Base-by-base conservation (phyloP, 1,140 invertebrate species). In the Cecropterus lyciades region DNA sequence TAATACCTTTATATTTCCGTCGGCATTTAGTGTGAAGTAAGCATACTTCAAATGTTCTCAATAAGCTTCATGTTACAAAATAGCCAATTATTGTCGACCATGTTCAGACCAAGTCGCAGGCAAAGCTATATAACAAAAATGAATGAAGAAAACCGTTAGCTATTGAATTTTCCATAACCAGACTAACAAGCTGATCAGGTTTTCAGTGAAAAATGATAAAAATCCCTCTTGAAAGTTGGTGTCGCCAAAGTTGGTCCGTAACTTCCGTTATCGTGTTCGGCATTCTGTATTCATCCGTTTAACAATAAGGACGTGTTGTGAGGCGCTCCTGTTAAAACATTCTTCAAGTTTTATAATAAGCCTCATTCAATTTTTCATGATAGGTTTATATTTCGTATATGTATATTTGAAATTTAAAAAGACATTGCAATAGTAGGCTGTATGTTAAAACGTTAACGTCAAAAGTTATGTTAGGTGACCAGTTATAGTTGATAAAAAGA, bases 181-280 rank as follows among this genome's bases (percentile, higher is more conserved):
- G 11, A n/a, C 37, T 56, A 56, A 56, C 53, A 43, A 56, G 53
- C 40, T 42, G 53, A 56, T 42, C 33, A 13, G 16, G 10, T 16
- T 14, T 43, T 43, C 51, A 33, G 40, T n/a, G 37, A 6, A 56
- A 56, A 45, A 56, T 13, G 53, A 56, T 56, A 56, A 56, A 56
- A 56, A 56, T 42, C 8, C 9, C 16, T 56, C 17, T 43, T 27
- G 16, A 24, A 56, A 56, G 7, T 27, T 43, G 46, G 9, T 56
- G 37, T 56, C 53, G 53, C 53, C 6, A 27, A 56, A 56, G 53
- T 56, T 56, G 37, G 6, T 43, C 17, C 37, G 11, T 14, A 43
- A 27, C 53, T 56, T 20, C 37, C 37, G 53, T 24, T 56, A 56
- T 43, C 11, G 15, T 56, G 40, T 45, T 43, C 20, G 53, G 4